Evolutionary conservation across 2,113 vertebrate genomes (phyloP).

Genomic region (Hydropotes inermis): DNA sequence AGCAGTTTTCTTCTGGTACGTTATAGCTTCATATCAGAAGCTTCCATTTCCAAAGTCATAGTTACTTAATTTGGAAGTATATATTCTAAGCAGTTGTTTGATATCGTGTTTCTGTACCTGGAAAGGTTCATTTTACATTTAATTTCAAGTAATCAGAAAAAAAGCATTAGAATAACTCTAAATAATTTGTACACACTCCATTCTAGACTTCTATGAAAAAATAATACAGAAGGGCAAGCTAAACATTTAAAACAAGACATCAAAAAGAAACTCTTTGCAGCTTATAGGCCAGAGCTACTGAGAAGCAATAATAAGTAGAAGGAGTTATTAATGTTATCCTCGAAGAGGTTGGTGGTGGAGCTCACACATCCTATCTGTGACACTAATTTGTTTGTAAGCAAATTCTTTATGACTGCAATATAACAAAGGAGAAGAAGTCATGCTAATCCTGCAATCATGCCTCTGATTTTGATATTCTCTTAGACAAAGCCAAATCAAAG

Average conservation of each 20-base stretch:
- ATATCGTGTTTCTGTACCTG: neutral
- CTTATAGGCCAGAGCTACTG: neutral
- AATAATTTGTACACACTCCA: neutral
- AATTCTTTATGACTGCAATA: neutral
- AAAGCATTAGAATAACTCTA: neutral
- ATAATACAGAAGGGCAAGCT: neutral
- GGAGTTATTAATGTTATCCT: neutral
- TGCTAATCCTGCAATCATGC: neutral
- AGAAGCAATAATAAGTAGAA: neutral
- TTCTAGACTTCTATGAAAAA: neutral
- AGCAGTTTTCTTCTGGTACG: neutral
- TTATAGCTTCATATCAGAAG: neutral
- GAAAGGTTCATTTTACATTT: neutral
- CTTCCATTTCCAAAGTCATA: neutral
- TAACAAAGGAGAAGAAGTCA: neutral
- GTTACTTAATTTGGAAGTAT: neutral
- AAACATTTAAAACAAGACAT: neutral
- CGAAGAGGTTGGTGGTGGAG: neutral
- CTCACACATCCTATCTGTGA: rapidly evolving
- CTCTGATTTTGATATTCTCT: neutral
- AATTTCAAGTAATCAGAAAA: neutral
- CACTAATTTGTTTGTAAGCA: neutral
- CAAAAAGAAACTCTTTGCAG: neutral
- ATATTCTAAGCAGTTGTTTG: neutral
- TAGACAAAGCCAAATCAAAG: neutral